Conservation (phyloP, 2,797 vertebrate genomes). For the Phoeniculus purpureus region DNA sequence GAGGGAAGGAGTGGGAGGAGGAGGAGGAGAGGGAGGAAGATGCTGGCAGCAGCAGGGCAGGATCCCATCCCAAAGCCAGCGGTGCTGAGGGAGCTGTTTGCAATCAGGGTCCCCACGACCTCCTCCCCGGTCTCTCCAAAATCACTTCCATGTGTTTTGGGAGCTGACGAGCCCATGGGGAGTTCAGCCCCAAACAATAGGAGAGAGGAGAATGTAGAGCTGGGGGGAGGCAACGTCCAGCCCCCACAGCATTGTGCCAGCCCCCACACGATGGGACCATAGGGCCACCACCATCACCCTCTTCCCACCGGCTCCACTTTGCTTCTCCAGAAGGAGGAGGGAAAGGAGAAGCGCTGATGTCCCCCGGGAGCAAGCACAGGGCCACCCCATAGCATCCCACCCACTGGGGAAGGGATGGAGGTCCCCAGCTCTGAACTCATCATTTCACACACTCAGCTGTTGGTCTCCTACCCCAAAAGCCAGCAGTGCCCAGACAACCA, state of each 20-base stretch:
- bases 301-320: rapidly evolving
- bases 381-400: neutral
- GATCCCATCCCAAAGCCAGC: neutral
- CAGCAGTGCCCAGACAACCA: neutral
- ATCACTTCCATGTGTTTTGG: constrained; percentile 18
- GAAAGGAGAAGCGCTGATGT: rapidly evolving
- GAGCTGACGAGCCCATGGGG: neutral
- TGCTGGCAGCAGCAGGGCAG: neutral
- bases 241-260: neutral
- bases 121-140: neutral
- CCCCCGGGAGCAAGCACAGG: rapidly evolving
- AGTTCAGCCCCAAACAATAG: neutral
- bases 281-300: neutral
- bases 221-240: neutral
- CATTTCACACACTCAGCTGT: rapidly evolving
- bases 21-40: neutral
- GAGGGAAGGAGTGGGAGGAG: rapidly evolving
- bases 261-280: neutral
- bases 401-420: rapidly evolving
- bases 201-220: neutral
- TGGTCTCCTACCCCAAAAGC: neutral
- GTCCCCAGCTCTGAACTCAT: neutral
- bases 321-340: rapidly evolving
- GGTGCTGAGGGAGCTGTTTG: neutral
- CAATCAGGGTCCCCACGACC: constrained; percentile 26